Evolutionary conservation across 2,888 invertebrate species (phyloP).

Genomic region (Cheilosia vernalis): DNA sequence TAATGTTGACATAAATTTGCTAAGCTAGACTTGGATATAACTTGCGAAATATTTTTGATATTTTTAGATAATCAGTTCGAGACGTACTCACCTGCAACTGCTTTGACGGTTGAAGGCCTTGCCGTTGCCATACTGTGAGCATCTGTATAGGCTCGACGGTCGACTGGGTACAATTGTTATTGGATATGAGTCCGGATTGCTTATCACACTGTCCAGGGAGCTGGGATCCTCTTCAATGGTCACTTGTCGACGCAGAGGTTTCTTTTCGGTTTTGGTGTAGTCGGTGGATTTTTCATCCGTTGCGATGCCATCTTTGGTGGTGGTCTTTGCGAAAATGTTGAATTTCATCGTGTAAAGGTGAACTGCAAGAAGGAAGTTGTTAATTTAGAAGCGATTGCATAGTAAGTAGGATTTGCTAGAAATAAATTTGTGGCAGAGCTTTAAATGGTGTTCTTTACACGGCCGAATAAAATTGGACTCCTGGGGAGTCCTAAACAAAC

Average conservation of each 20-base stretch:
- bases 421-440: background rate
- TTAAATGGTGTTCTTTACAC: no score
- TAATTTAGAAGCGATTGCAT: background rate
- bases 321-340: conserved; percentile 71
- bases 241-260: conserved; percentile 77
- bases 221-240: conserved; percentile 83
- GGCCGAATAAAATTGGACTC: no score
- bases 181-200: conserved; percentile 82
- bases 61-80: background rate
- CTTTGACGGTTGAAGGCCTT: conserved; percentile 80
- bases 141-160: conserved; percentile 81
- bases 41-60: background rate
- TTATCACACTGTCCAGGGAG: conserved; percentile 82
- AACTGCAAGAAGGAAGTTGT: conserved; percentile 7
- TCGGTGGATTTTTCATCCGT: conserved; percentile 53
- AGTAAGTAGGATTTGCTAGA: background rate
- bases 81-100: conserved; percentile 81
- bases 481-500: no score
- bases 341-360: conserved; percentile 72
- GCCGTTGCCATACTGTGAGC: conserved; percentile 78
- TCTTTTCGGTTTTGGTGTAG: conserved; percentile 52
- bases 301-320: conserved; percentile 45
- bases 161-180: conserved; percentile 83
- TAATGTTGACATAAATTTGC: conserved; percentile 21
- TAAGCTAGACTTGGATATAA: conserved; percentile 9